Conservation (phyloP, 2,113 vertebrate genomes). For the Crotalus viridis region DNA sequence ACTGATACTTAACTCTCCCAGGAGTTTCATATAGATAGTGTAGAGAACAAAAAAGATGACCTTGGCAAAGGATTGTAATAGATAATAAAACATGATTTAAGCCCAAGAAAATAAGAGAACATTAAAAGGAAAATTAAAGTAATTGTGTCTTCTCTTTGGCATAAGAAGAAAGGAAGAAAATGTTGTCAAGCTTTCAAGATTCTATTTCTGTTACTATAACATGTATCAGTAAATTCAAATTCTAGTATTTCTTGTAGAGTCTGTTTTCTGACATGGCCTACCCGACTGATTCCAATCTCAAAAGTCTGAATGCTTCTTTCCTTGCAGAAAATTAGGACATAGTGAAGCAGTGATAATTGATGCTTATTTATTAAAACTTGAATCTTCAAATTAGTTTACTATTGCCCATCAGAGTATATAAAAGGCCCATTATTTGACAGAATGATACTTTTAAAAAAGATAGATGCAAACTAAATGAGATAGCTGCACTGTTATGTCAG, state of each 20-base stretch:
- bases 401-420: slow-evolving; percentile 37
- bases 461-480: slow-evolving; percentile 9
- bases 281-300: neutral
- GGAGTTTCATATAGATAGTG: neutral
- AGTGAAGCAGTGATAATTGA: neutral
- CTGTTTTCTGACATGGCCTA: neutral
- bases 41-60: neutral
- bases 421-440: slow-evolving; percentile 6
- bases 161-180: neutral
- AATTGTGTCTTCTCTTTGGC: neutral
- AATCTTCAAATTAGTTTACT: slow-evolving; percentile 34
- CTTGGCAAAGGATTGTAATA: neutral
- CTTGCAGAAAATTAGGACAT: neutral
- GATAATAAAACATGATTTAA: neutral
- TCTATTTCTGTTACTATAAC: neutral
- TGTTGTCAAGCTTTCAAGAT: neutral
- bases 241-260: neutral
- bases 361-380: slow-evolving; percentile 5
- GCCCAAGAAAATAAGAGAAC: neutral
- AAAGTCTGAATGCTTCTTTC: neutral
- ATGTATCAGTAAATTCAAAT: neutral
- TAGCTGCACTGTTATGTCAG: neutral
- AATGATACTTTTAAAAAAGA: neutral
- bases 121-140: neutral
- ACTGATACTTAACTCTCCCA: neutral